phyloP scores from a whole-genome alignment of 92 coral and sea anemone genomes.

The Chrysogorgia sp. region DNA sequence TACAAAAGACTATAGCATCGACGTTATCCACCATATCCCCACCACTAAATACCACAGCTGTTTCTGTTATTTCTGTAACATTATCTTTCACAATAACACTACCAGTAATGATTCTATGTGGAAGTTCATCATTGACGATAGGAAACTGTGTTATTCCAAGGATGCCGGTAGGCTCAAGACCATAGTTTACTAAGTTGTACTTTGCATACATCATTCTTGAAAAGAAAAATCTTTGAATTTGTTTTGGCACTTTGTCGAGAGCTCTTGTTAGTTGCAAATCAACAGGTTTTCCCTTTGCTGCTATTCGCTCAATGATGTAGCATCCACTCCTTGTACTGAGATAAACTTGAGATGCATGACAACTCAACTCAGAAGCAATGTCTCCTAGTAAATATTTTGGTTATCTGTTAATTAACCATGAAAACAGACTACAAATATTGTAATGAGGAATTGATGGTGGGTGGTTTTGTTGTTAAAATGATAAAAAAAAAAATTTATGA shows the following conservation, averaged over 20 bases:
- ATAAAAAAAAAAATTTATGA: no score
- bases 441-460: background rate
- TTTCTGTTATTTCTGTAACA: conserved; percentile 56
- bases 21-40: conserved; percentile 67
- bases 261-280: conserved; percentile 37
- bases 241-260: background rate
- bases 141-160: background rate
- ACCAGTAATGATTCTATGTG: conserved; percentile 81
- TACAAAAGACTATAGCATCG: conserved; percentile 71
- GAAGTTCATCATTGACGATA: conserved; percentile 79
- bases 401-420: background rate
- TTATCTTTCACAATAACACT: conserved; percentile 64
- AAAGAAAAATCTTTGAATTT: background rate
- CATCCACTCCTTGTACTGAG: conserved; percentile 71
- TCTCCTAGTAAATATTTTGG: conserved; percentile 64
- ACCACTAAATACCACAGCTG: conserved; percentile 64
- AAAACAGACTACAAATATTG: background rate
- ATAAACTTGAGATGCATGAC: conserved; percentile 80
- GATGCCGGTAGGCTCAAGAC: conserved; percentile 58
- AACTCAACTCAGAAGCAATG: conserved; percentile 85
- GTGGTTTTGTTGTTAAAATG: background rate
- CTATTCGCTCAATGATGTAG: conserved; percentile 65
- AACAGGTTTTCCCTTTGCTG: conserved; percentile 61
- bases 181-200: conserved; percentile 61
- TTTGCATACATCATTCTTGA: conserved; percentile 31